Evolutionary conservation across 2,113 vertebrate species (phyloP).

Genomic region (Chionomys nivalis): DNA sequence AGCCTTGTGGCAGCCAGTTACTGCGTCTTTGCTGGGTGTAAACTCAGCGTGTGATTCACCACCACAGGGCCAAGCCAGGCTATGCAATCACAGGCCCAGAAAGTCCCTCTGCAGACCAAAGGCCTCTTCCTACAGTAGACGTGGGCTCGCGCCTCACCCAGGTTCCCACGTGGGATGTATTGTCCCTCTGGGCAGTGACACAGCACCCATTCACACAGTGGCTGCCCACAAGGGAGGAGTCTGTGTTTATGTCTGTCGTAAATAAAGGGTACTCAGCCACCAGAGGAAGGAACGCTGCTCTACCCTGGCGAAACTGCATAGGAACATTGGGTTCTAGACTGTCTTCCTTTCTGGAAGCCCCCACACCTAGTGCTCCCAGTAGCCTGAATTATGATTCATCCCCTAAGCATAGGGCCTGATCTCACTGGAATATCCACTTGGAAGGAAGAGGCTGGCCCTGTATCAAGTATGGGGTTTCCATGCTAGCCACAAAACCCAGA

Average conservation of each 20-base stretch:
- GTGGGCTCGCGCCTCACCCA: background rate
- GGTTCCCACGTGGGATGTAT: background rate
- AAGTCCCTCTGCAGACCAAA: background rate
- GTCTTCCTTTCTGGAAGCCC: background rate
- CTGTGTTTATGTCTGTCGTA: conserved; percentile 39
- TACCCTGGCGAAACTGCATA: fast-evolving
- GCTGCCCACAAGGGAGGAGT: background rate
- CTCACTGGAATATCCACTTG: background rate
- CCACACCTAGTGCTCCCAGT: background rate
- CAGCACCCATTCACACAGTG: background rate
- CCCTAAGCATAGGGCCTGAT: background rate
- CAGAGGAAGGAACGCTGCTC: background rate
- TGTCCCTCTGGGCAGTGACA: conserved; percentile 69
- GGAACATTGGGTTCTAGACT: background rate
- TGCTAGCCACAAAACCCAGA: background rate
- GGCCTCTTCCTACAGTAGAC: conserved; percentile 57
- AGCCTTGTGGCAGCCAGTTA: background rate
- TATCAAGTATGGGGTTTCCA: fast-evolving
- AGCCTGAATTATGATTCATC: background rate
- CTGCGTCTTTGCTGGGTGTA: background rate
- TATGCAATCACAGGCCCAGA: background rate
- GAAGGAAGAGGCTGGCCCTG: background rate
- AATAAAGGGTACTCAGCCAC: background rate
- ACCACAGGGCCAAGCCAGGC: background rate
- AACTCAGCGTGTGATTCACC: background rate